phyloP scores from a whole-genome alignment of 1,140 invertebrate genomes.

The Dysdera silvatica region DNA sequence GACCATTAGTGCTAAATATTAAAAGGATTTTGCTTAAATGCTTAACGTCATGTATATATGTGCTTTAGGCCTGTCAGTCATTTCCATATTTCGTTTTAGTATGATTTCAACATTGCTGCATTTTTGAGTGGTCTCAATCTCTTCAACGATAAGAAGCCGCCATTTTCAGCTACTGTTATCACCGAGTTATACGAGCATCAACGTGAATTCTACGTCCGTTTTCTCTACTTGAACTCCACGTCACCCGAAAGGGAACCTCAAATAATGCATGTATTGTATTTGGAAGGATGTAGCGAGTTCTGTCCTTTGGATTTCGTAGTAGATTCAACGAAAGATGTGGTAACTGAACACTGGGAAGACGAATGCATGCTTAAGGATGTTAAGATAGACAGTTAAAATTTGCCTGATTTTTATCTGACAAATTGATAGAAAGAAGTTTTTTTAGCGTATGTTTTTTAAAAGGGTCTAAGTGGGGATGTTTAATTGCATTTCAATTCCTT shows the following conservation, averaged over 20 bases:
- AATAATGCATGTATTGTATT: neutral
- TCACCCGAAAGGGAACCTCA: neutral
- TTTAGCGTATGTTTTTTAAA: too few relatives aligned
- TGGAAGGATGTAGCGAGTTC: neutral
- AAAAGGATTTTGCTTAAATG: too few relatives aligned
- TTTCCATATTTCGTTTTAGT: neutral
- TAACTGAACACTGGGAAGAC: neutral
- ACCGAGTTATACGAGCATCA: neutral
- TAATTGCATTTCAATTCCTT: too few relatives aligned
- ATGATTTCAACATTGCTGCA: neutral
- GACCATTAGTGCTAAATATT: too few relatives aligned
- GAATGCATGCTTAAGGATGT: too few relatives aligned
- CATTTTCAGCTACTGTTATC: neutral
- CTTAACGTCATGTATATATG: too few relatives aligned
- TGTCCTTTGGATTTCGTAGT: constrained; percentile 2
- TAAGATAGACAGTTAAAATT: too few relatives aligned
- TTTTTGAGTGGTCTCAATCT: neutral
- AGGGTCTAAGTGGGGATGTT: too few relatives aligned
- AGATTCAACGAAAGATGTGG: neutral
- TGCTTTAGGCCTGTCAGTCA: too few relatives aligned
- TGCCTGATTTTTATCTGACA: too few relatives aligned
- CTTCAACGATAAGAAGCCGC: neutral
- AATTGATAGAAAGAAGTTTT: too few relatives aligned
- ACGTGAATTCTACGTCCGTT: neutral
- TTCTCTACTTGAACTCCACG: constrained; percentile 4